Conservation (phyloP, 2,113 vertebrate species). For the Manacus vitellinus region DNA sequence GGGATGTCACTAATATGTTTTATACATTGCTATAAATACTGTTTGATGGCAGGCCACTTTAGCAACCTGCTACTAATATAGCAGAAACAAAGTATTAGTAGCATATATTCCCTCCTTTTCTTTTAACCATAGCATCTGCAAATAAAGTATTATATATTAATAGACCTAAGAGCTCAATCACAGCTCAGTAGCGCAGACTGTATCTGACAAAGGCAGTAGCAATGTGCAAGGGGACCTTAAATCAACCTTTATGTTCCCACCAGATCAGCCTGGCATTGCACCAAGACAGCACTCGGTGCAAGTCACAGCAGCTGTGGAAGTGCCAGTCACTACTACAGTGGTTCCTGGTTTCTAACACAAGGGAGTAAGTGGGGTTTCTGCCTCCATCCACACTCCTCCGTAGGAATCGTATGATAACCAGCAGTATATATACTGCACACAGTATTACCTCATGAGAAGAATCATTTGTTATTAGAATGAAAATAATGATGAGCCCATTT, state of each 20-base stretch:
- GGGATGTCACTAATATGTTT: conserved; percentile 57
- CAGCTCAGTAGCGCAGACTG: not conserved
- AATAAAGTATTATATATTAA: conserved; percentile 12
- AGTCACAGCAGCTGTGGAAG: not conserved
- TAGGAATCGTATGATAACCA: not conserved
- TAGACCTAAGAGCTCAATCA: conserved; percentile 1
- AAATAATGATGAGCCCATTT: not conserved
- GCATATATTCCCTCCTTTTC: not conserved
- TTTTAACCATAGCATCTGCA: not conserved
- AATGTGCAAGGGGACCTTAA: not conserved
- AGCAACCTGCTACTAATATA: conserved; percentile 42
- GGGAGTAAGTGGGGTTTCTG: not conserved
- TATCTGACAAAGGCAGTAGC: not conserved
- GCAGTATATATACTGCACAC: not conserved
- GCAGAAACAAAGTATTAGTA: conserved; percentile 46
- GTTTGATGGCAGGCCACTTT: conserved; percentile 30
- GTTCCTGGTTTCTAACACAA: not conserved
- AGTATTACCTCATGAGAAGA: not conserved
- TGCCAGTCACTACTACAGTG: not conserved
- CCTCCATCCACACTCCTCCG: not conserved
- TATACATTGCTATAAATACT: conserved; percentile 63
- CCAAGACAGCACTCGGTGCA: not conserved
- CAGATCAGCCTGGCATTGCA: not conserved
- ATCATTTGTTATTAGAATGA: not conserved
- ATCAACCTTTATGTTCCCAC: not conserved